Evolutionary conservation across 1,140 invertebrate species (phyloP).

Genomic region (Semibalanus balanoides): DNA sequence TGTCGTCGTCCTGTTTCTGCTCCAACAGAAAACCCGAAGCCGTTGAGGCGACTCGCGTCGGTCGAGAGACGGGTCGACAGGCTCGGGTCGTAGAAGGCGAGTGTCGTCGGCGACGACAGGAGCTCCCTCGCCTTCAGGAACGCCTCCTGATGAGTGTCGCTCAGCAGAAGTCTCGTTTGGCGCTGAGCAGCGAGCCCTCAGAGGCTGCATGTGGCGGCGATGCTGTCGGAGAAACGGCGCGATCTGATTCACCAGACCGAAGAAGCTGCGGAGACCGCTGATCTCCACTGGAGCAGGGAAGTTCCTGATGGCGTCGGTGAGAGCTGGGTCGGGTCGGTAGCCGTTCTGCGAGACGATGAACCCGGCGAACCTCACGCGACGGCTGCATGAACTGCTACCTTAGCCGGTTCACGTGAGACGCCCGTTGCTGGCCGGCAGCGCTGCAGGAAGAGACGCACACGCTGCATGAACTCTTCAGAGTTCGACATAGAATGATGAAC

Average conservation of each 20-base stretch:
- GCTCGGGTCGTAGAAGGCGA: neutral
- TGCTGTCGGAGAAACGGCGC: neutral
- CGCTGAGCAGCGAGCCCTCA: conserved; percentile 5
- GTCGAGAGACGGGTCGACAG: neutral
- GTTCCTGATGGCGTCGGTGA: neutral
- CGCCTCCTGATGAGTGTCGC: neutral
- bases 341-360: neutral
- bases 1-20: neutral
- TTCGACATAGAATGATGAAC: neutral
- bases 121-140: neutral
- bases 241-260: too few relatives aligned
- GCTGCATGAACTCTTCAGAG: neutral
- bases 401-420: neutral
- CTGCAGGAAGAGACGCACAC: neutral
- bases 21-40: conserved; percentile 5
- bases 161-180: conserved; percentile 3
- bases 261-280: conserved; percentile 9
- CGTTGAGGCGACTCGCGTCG: neutral
- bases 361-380: neutral
- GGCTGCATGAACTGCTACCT: neutral
- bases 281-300: conserved; percentile 4
- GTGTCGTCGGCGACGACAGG: neutral
- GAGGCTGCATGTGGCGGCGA: neutral
- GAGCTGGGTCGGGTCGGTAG: neutral
- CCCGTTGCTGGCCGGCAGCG: neutral